A percentile compares a stretch with the other conserved stretches of the same genome.
Evolutionary conservation across 2,888 invertebrate species (phyloP).

Genomic region (Neuroscelio doddi): DNA sequence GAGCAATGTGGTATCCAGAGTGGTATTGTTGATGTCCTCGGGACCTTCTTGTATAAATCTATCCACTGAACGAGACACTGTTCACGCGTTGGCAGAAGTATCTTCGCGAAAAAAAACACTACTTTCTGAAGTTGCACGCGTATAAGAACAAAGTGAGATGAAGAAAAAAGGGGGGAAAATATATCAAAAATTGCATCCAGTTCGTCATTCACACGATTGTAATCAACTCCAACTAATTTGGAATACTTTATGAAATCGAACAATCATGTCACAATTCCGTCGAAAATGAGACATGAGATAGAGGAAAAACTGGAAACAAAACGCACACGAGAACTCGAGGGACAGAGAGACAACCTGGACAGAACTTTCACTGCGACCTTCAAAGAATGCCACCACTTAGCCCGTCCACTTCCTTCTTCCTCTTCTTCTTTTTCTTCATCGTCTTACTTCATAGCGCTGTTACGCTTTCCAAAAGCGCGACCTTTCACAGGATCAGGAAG

Average conservation of each 20-base stretch:
- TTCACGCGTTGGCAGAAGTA: constrained; percentile 46
- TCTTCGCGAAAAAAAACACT: constrained; percentile 35
- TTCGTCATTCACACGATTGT: background rate
- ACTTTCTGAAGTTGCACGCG: constrained; percentile 43
- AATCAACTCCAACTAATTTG: background rate
- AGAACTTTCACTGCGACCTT: constrained; percentile 48
- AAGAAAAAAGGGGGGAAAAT: background rate
- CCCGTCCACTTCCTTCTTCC: background rate
- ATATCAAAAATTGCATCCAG: background rate
- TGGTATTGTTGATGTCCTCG: constrained; percentile 66
- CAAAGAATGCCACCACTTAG: constrained; percentile 1
- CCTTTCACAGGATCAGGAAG: too few relatives aligned
- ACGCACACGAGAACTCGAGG: constrained; percentile 10
- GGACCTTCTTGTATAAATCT: constrained; percentile 65
- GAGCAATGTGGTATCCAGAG: constrained; percentile 64
- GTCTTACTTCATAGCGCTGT: too few relatives aligned
- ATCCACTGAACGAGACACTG: constrained; percentile 66
- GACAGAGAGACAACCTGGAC: too few relatives aligned
- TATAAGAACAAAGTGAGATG: too few relatives aligned
- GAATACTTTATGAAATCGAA: background rate
- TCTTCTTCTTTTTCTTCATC: background rate
- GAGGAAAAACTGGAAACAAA: constrained; percentile 32
- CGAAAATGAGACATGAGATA: background rate
- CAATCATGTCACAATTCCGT: background rate
- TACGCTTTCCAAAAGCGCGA: too few relatives aligned